A percentile compares a stretch with the other conserved stretches of the same genome.
These are phyloP conservation scores for Strigamia crassipes DNA, from an alignment of 2,888 invertebrate genomes.

Conservation along the genomic window DNA sequence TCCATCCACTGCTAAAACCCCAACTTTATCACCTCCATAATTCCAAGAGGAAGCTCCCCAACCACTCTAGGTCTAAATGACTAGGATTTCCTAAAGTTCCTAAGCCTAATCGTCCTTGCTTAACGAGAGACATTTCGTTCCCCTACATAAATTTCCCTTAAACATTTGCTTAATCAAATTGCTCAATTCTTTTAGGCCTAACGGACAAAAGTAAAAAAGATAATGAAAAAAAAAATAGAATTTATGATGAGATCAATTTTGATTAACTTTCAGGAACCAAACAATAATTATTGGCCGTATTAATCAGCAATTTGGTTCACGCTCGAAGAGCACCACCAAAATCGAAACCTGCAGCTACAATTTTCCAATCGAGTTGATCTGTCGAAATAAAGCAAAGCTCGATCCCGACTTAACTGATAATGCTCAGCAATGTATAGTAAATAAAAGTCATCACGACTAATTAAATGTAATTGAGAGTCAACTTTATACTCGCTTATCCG, in stretches of 20 bases:
- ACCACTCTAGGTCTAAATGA: constrained; percentile 29
- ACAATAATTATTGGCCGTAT: not conserved
- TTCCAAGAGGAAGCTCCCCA: constrained; percentile 38
- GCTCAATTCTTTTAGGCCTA: constrained; percentile 1
- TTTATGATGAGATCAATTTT: not conserved
- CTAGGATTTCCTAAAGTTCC: constrained; percentile 36
- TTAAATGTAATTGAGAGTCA: not conserved
- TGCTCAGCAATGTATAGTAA: not conserved
- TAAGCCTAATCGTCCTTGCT: constrained; percentile 42
- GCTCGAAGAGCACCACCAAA: not conserved
- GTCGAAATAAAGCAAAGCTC: not conserved
- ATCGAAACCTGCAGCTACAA: not conserved
- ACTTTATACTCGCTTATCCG: not conserved
- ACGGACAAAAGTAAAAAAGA: not conserved
- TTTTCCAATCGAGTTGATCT: constrained; percentile 32
- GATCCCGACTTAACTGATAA: not conserved
- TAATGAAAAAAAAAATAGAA: not conserved
- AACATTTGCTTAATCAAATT: constrained; percentile 39
- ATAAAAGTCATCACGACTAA: not conserved
- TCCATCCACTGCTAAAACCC: constrained; percentile 35
- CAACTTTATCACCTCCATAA: constrained; percentile 42
- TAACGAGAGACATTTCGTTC: constrained; percentile 42
- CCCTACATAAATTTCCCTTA: constrained; percentile 36
- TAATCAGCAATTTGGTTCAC: not conserved
- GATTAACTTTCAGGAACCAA: not conserved